Evolutionary conservation across 2,113 vertebrate species (phyloP), one percentile per base, ranked within the genome.

Genomic region (Malurus elegans): DNA sequence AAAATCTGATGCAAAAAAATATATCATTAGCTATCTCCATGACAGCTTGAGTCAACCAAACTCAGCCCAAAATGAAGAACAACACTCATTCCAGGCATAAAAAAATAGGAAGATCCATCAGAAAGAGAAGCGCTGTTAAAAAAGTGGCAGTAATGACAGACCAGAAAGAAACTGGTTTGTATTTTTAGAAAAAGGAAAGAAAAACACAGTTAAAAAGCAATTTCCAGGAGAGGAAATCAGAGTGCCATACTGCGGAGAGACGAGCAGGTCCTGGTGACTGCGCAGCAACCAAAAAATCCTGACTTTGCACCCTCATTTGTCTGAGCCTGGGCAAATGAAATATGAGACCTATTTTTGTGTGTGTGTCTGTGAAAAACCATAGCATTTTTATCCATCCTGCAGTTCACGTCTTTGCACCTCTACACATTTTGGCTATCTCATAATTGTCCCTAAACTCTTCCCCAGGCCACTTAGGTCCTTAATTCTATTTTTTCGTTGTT

Each of bases 141-240:
- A 97, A 93, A 75, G 94, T 86, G 61, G 76, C 25, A 19, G 69
- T 94, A 96, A 96, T 93, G 86, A 96, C 64, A 95, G 50, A 88
- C 67, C 90, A 95, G 88, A 93, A 83, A 92, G 92, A 91, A 95
- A 83, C 44, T 6, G 2, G 38, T 69, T 60, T 29, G 36, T 95
- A 94, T 97, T 96, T 97, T 97, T 92, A 94, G 92, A 64, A 94
- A 90, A 91, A 86, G 26, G 31, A 85, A 93, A 88, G 74, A 86
- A 93, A 95, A 94, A 61, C 18, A 10, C 71, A 79, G 65, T 81
- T 94, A 91, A 80, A 93, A 58, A 61, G 96, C 86, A 76, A 73
- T 95, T 91, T 94, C 58, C 90, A 90, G 78, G 36, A 76, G 70
- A 92, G 80, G 89, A 89, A 92, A 87, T 89, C 61, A 90, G 89